These are phyloP conservation scores for Oscheius myriophilus DNA, from an alignment of 2,888 invertebrate genomes.

Conservation along the genomic window DNA sequence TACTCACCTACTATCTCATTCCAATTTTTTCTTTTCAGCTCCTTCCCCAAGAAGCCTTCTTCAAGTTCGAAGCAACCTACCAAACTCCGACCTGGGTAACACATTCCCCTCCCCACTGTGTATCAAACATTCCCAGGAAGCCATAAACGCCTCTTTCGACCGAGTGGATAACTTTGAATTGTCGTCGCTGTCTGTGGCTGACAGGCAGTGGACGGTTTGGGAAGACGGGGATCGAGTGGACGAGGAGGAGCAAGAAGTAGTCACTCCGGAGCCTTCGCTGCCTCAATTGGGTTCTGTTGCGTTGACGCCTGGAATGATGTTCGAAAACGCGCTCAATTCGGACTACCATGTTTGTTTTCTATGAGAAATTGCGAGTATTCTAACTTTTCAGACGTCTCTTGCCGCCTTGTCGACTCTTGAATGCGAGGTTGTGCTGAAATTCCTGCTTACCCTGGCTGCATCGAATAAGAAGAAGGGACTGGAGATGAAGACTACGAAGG, in stretches of 20 bases:
- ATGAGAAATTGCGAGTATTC: neutral
- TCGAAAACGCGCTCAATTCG: neutral
- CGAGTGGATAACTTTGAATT: constrained; percentile 14
- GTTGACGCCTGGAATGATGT: too few relatives aligned
- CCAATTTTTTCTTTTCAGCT: neutral
- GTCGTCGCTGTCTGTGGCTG: neutral
- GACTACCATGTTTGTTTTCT: constrained; percentile 3
- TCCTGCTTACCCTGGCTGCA: constrained; percentile 1
- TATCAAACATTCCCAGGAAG: neutral
- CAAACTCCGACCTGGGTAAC: constrained; percentile 1
- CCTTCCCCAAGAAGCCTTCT: neutral
- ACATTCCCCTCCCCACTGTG: too few relatives aligned
- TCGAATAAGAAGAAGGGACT: constrained; percentile 1
- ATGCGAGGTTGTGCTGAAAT: constrained; percentile 1
- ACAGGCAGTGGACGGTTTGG: constrained; percentile 6
- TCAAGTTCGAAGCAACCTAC: constrained; percentile 1
- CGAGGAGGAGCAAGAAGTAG: too few relatives aligned
- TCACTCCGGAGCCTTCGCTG: too few relatives aligned
- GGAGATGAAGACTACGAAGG: neutral
- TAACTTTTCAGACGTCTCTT: neutral
- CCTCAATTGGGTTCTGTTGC: too few relatives aligned
- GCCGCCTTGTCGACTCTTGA: neutral
- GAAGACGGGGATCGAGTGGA: neutral
- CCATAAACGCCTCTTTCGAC: neutral
- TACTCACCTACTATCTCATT: neutral